Base-by-base conservation (phyloP, 2,888 invertebrate genomes). In the Anthophora plumipes region DNA sequence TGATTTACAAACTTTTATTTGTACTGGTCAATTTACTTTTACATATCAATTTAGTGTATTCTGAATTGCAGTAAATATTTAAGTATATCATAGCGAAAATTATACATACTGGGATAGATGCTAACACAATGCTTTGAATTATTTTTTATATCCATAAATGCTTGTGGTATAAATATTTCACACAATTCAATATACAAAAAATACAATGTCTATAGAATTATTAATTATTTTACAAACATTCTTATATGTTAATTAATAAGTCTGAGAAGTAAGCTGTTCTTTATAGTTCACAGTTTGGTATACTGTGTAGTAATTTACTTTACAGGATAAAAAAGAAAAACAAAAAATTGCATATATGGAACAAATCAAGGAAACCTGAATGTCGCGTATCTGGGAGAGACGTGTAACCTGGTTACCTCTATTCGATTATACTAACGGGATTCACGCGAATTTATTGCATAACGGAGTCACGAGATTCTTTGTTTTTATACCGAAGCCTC, bases 381-480 rank as follows among this genome's bases (percentile, higher is more conserved):
- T 31, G 50, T 55, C 54, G 31, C 41, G 8, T 48, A 69, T 11
- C 55, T 17, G 12, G 8, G 31, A 54, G 11, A 54, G 61, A n/a
- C 54, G 81, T n/a, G n/a, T 89, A 90, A 90, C 85, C 87, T 87
- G 78, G 85, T 90, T 90, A 89, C 72, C 75, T 82, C 78, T 88
- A 90, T 90, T 88, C 80, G 85, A 90, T 90, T 86, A 87, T 54
- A 72, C 84, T 89, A 90, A 90, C 83, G 79, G 83, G 89, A 89
- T 90, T 86, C 76, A 66, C 71, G 69, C 76, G 73, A 89, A 85
- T 85, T 86, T 70, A 75, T 89, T 88, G 77, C 84, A 83, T 81
- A 88, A 89, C 80, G 67, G 61, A 80, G 74, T 70, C 48, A 70
- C 74, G 48, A 60, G 59, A 70, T 61, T 76, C 52, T 72, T 60